Evolutionary conservation across 2,888 invertebrate species (phyloP).

Genomic region (Aporophyla lueneburgensis): DNA sequence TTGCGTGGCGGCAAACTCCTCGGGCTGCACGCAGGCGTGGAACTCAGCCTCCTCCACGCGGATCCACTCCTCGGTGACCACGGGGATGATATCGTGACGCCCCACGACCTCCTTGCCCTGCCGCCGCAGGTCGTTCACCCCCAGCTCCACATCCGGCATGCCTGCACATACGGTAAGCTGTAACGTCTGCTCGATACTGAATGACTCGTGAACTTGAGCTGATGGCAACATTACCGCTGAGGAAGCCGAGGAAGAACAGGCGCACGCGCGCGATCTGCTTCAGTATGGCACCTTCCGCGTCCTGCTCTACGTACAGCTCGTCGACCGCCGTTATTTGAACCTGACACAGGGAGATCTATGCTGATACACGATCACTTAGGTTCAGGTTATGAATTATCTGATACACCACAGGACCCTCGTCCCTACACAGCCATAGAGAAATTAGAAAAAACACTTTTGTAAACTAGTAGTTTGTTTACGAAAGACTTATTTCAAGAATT

Average conservation of each 20-base stretch:
- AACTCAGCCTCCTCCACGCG: constrained; percentile 98
- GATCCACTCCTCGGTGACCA: constrained; percentile 99
- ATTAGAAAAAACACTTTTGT: background rate
- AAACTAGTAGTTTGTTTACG: background rate
- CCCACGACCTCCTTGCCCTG: constrained; percentile 99
- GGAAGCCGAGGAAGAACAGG: constrained; percentile 98
- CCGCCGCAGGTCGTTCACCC: constrained; percentile 99
- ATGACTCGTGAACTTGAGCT: background rate
- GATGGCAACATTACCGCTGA: constrained; percentile 92
- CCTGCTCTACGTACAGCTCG: constrained; percentile 97
- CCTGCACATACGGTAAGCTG: constrained; percentile 85
- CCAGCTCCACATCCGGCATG: constrained; percentile 99
- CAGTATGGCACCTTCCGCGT: constrained; percentile 95
- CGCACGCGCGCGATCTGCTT: constrained; percentile 98
- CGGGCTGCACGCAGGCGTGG: constrained; percentile 97
- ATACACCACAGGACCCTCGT: background rate
- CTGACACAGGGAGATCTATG: constrained; percentile 67
- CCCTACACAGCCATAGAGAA: background rate
- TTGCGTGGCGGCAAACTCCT: constrained; percentile 96
- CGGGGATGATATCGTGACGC: constrained; percentile 99
- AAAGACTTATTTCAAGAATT: background rate
- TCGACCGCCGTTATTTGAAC: constrained; percentile 98
- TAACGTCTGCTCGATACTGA: background rate
- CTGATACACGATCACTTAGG: background rate
- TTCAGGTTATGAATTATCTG: background rate